These are phyloP conservation scores for Poecilia wingei DNA, from an alignment of 2,797 vertebrate genomes.

Conservation along the genomic window DNA sequence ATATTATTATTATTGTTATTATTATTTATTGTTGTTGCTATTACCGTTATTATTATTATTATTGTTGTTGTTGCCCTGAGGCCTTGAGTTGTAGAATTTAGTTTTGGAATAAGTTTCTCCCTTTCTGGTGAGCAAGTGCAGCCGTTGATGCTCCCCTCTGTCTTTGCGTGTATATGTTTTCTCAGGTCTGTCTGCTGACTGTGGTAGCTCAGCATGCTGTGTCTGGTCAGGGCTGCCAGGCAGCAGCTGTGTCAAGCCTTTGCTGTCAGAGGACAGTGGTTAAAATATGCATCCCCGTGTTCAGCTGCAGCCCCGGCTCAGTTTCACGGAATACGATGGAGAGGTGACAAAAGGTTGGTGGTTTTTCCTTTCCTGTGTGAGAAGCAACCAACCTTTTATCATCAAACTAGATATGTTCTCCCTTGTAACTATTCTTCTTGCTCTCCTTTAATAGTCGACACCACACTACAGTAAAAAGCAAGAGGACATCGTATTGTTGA, in stretches of 20 bases:
- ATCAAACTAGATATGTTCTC: slow-evolving; percentile 44
- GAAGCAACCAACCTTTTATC: slow-evolving; percentile 85
- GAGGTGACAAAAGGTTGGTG: slow-evolving; percentile 94
- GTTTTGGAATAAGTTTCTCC: neutral
- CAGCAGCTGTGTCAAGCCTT: slow-evolving; percentile 82
- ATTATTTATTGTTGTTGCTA: neutral
- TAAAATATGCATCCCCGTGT: slow-evolving; percentile 77
- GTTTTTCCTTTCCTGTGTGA: slow-evolving; percentile 82
- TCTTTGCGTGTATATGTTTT: slow-evolving; percentile 70
- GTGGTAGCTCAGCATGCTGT: slow-evolving; percentile 85
- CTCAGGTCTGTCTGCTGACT: slow-evolving; percentile 82
- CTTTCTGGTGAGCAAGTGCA: neutral
- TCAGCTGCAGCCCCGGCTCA: slow-evolving; percentile 76
- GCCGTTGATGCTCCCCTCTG: slow-evolving; percentile 27
- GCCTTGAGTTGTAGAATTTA: neutral
- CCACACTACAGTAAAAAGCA: neutral
- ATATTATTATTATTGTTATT: too few relatives aligned
- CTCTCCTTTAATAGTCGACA: neutral
- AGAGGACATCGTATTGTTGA: neutral
- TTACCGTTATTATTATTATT: neutral
- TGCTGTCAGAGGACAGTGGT: slow-evolving; percentile 83
- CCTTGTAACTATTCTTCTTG: neutral
- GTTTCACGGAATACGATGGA: slow-evolving; percentile 83
- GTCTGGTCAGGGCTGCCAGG: slow-evolving; percentile 83
- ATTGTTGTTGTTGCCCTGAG: neutral